Evolutionary conservation across 1,140 invertebrate species (phyloP), one percentile per base, ranked within the genome.

Genomic region (Gonioctena quinquepunctata): DNA sequence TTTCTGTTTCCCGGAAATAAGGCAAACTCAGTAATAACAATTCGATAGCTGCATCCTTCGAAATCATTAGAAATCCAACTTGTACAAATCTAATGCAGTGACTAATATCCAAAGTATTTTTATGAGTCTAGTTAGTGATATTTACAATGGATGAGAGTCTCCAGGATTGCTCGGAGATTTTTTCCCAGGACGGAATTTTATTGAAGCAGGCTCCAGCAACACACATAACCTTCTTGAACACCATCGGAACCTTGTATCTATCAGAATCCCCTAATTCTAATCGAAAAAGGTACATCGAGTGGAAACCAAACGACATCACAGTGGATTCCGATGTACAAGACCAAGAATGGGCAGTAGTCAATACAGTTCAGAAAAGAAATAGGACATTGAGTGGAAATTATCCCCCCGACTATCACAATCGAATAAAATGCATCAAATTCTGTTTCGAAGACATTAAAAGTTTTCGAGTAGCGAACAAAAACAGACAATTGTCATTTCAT

Each of bases 321-420:
- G 87, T 89, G 19, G 91, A 92, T 72, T 89, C 89, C 5, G 91
- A 93, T 74, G 88, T 89, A 50, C 90, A 92, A 78, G 92, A 93
- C 80, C 89, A 91, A 75, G 92, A 94, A 82, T 94, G 93, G 93
- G 91, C 92, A 2, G 84, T 94, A 42, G 91, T 94, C 3, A 90
- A 93, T 72, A 91, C 91, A 25, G 89, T 92, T 72, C 88, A 85
- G 66, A 84, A 84, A 48, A 81, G 87, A 57, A 83, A 83, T 60
- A 81, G 86, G 50, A 88, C 86, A 13, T 79, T 86, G 2, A 88
- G 86, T 75, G 87, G 86, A 25, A 85, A 84, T 61, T 71, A 76
- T 78, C 84, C 71, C 80, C 83, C 68, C 62, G 79, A 80, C 49
- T 71, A 64, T 63, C 57, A 73, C 19, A 75, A 62, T 49, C 50